phyloP scores from a whole-genome alignment of 2,797 vertebrate species.

The Distichodus sexfasciatus region DNA sequence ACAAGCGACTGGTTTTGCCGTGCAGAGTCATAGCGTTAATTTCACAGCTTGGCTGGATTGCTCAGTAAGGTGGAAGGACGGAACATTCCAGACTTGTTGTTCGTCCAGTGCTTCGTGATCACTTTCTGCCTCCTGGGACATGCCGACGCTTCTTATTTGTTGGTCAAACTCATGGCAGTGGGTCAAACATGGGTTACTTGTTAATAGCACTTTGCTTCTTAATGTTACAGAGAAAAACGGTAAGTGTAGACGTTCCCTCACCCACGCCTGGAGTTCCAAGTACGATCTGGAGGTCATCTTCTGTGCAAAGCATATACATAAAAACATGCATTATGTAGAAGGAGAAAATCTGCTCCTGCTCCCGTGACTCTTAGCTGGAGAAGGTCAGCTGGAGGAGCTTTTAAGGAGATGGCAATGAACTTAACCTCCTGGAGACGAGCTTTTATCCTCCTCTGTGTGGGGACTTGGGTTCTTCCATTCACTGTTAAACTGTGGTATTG shows the following conservation, averaged over 20 bases:
- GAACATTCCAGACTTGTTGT: conserved; percentile 14
- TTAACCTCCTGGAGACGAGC: background rate
- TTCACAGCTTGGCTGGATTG: conserved; percentile 3
- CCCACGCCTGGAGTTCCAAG: background rate
- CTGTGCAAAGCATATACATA: background rate
- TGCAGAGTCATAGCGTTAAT: too few relatives aligned
- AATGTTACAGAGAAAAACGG: conserved; percentile 1
- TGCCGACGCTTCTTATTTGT: conserved; percentile 19
- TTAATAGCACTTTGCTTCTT: conserved; percentile 13
- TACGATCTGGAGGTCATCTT: conserved; percentile 12
- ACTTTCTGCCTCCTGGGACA: conserved; percentile 16
- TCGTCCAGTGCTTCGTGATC: background rate
- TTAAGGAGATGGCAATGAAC: background rate
- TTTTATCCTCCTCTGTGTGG: background rate
- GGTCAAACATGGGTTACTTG: conserved; percentile 19
- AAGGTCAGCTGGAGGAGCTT: conserved; percentile 18
- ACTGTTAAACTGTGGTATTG: too few relatives aligned
- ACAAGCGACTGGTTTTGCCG: too few relatives aligned
- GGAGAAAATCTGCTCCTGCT: conserved; percentile 10
- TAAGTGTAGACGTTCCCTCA: background rate
- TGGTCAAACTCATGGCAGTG: background rate
- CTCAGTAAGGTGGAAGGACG: background rate
- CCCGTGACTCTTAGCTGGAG: background rate
- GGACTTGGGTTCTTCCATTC: background rate
- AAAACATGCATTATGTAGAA: conserved; percentile 28